phyloP scores from a whole-genome alignment of 2,113 vertebrate genomes.

The Macquaria ambigua region DNA sequence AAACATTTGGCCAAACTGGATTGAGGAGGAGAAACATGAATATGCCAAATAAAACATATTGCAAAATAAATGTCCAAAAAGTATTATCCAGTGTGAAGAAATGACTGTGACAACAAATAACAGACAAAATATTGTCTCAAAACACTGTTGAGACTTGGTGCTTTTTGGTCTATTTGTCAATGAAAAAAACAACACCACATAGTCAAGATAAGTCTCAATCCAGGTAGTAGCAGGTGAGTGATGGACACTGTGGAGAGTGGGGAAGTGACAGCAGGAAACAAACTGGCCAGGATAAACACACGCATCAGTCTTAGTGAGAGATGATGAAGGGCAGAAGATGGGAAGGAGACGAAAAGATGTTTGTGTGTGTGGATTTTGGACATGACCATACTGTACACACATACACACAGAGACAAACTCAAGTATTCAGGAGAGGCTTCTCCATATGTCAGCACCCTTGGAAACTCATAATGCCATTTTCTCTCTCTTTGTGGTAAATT shows the following conservation, averaged over 20 bases:
- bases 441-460: not conserved
- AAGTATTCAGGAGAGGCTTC: not conserved
- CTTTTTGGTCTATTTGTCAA: not conserved
- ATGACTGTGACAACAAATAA: not conserved
- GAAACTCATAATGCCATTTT: not conserved
- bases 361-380: not conserved
- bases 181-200: not conserved
- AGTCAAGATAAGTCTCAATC: not conserved
- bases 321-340: not conserved
- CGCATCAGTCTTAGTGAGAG: not conserved
- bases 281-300: not conserved
- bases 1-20: not conserved
- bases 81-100: not conserved
- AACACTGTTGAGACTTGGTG: not conserved
- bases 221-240: conserved; percentile 5
- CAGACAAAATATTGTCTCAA: not conserved
- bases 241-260: not conserved
- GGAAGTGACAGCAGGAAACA: not conserved
- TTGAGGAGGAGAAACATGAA: not conserved
- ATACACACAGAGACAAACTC: not conserved
- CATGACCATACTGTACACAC: not conserved
- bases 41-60: not conserved
- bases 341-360: not conserved
- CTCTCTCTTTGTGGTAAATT: not conserved
- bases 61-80: not conserved